Conservation (phyloP, 2,113 vertebrate genomes). For the Carlito syrichta region DNA sequence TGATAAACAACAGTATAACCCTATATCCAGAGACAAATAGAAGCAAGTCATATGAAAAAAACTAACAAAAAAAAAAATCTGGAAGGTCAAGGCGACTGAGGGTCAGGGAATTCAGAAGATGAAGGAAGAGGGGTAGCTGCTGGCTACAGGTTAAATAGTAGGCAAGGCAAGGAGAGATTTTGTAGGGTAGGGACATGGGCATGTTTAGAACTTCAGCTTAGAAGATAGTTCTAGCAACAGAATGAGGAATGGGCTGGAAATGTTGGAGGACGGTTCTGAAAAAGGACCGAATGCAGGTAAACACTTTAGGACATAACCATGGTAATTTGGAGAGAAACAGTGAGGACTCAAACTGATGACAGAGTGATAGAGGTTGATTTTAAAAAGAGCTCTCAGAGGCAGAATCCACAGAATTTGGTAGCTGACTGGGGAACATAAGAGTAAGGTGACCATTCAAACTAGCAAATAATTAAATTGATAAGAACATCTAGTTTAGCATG, state of each 20-base stretch:
- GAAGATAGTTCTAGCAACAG: background rate
- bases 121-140: background rate
- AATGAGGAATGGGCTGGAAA: background rate
- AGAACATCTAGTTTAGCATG: background rate
- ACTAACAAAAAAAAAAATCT: background rate
- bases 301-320: background rate
- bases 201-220: background rate
- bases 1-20: background rate
- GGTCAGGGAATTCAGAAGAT: background rate
- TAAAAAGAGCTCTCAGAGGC: background rate
- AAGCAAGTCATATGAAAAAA: background rate
- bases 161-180: background rate
- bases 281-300: background rate
- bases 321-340: background rate
- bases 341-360: background rate
- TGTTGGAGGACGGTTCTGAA: rapidly evolving
- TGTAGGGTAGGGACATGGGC: background rate
- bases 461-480: background rate
- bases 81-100: background rate
- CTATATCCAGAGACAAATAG: background rate
- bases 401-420: background rate
- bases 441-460: background rate
- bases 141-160: background rate
- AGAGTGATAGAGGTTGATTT: background rate
- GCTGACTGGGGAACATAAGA: background rate